These are phyloP conservation scores for Diabrotica virgifera DNA, from an alignment of 1,140 invertebrate species.

Conservation along the genomic window DNA sequence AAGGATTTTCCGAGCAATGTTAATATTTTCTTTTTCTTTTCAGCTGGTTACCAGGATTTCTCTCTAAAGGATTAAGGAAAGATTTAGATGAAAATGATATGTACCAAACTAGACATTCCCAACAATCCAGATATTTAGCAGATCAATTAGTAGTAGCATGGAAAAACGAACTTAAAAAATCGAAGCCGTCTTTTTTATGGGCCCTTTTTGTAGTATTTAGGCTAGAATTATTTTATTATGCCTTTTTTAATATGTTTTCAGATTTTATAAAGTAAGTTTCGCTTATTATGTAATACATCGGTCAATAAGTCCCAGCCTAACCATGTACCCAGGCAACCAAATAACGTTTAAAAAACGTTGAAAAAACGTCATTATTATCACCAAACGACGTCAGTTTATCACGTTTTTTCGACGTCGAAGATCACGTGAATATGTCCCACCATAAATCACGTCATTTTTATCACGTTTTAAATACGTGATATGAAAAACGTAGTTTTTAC, in stretches of 20 bases:
- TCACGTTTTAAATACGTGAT: too few relatives aligned
- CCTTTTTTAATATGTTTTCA: neutral
- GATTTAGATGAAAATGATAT: constrained; percentile 9
- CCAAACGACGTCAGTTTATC: too few relatives aligned
- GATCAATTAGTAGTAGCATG: neutral
- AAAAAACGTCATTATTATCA: too few relatives aligned
- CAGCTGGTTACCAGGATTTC: neutral
- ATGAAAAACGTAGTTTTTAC: too few relatives aligned
- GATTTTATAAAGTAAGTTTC: neutral
- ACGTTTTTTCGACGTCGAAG: too few relatives aligned
- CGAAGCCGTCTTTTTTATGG: neutral
- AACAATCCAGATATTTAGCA: neutral
- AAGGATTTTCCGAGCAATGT: too few relatives aligned
- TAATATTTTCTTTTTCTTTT: neutral
- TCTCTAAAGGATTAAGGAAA: neutral
- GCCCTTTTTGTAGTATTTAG: neutral
- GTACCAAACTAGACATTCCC: neutral
- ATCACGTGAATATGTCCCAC: too few relatives aligned
- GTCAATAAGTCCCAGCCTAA: too few relatives aligned
- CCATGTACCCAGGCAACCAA: too few relatives aligned
- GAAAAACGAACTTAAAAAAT: neutral
- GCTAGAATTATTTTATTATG: neutral
- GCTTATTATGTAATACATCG: too few relatives aligned
- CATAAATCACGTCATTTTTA: too few relatives aligned
- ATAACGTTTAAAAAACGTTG: too few relatives aligned